phyloP scores from a whole-genome alignment of 1,140 invertebrate genomes.

The Saccostrea cuccullata region DNA sequence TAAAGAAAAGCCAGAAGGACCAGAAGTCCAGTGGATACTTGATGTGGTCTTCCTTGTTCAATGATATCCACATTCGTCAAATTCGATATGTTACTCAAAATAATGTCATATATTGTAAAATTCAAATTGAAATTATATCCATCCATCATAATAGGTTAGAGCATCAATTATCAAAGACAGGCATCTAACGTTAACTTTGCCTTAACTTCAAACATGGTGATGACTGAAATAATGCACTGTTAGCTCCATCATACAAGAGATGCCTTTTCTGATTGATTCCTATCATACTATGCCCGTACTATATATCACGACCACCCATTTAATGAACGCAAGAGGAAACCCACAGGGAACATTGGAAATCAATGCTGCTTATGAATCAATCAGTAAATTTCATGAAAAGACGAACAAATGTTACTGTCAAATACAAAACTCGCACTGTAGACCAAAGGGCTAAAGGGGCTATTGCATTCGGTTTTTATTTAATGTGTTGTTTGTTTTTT shows the following conservation, averaged over 20 bases:
- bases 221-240: too few relatives aligned
- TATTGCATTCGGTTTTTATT: too few relatives aligned
- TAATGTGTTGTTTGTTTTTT: too few relatives aligned
- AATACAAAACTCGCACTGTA: too few relatives aligned
- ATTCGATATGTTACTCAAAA: background rate
- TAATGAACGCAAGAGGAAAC: background rate
- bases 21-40: conserved; percentile 85
- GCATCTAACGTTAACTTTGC: too few relatives aligned
- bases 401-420: too few relatives aligned
- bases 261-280: background rate
- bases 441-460: too few relatives aligned
- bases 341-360: background rate
- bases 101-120: background rate
- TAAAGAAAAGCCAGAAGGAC: conserved; percentile 88
- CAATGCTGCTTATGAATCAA: too few relatives aligned
- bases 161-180: background rate
- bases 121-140: background rate
- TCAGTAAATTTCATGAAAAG: too few relatives aligned
- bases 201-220: too few relatives aligned
- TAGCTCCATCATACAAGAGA: too few relatives aligned
- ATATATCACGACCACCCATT: background rate
- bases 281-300: background rate
- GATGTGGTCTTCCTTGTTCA: background rate
- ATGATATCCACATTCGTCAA: background rate
- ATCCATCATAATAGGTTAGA: background rate